Evolutionary conservation across 2,113 vertebrate species (phyloP).

Genomic region (Microcebus ravelobensis): DNA sequence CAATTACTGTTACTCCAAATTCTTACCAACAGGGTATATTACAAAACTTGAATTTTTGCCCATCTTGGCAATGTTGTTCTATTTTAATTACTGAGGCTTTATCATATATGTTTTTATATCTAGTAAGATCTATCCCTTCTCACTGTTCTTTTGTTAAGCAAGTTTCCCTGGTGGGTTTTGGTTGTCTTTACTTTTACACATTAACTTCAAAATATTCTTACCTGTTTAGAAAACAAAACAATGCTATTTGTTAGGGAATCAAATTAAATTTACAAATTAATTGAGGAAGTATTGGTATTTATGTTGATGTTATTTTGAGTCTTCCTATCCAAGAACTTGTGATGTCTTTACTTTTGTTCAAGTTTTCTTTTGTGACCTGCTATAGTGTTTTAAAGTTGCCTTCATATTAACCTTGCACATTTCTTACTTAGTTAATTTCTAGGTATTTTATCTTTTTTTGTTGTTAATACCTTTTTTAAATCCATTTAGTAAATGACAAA

Average conservation of each 20-base stretch:
- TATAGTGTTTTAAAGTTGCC: not conserved
- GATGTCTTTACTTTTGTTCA: not conserved
- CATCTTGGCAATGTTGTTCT: not conserved
- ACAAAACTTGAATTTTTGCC: not conserved
- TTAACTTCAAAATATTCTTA: constrained; percentile 34
- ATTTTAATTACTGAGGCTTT: not conserved
- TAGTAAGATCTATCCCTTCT: not conserved
- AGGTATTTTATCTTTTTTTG: not conserved
- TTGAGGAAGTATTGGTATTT: not conserved
- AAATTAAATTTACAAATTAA: not conserved
- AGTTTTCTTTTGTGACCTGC: not conserved
- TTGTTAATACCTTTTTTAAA: not conserved
- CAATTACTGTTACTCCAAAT: not conserved
- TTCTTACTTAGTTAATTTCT: constrained; percentile 12
- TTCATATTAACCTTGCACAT: not conserved
- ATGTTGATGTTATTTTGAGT: not conserved
- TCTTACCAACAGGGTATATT: not conserved
- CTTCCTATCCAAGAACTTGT: not conserved
- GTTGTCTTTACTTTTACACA: not conserved
- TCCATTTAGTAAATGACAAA: not conserved
- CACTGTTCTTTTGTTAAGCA: not conserved
- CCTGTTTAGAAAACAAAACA: not conserved
- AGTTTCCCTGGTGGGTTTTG: not conserved
- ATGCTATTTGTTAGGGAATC: not conserved
- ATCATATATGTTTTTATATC: not conserved